Conservation (phyloP, 2,113 vertebrate species). For the Crotalus helleri region DNA sequence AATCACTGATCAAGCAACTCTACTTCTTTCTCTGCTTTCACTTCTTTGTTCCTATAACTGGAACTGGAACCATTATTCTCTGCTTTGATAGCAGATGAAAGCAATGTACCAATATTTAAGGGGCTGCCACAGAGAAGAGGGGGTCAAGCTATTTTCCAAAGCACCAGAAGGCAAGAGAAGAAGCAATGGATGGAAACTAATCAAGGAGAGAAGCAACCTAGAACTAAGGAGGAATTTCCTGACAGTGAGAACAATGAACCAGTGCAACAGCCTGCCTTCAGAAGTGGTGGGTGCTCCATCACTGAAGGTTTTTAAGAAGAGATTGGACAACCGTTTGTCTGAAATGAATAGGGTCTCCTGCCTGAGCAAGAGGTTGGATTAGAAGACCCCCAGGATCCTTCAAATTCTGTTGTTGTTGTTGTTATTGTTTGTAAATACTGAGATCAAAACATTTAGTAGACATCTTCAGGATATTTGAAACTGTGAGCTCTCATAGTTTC, state of each 20-base stretch:
- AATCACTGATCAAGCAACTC: not conserved
- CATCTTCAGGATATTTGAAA: not conserved
- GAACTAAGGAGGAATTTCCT: not conserved
- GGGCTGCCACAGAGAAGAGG: not conserved
- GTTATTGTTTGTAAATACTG: not conserved
- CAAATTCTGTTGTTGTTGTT: not conserved
- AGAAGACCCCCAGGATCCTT: not conserved
- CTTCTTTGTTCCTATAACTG: not conserved
- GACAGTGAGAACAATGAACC: not conserved
- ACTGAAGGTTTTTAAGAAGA: not conserved
- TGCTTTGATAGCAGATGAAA: not conserved
- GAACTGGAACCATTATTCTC: not conserved
- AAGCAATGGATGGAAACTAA: not conserved
- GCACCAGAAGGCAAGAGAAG: not conserved
- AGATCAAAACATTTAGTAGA: not conserved
- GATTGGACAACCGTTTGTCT: not conserved
- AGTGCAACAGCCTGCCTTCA: not conserved
- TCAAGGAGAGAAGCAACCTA: not conserved
- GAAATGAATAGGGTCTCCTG: not conserved
- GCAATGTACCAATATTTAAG: not conserved
- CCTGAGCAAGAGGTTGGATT: not conserved
- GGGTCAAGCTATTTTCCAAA: not conserved
- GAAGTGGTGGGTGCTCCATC: not conserved
- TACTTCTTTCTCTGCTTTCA: not conserved
- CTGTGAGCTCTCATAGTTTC: not conserved